These are phyloP conservation scores for Gasteruption jaculator DNA, from an alignment of 2,888 invertebrate species.

Conservation along the genomic window DNA sequence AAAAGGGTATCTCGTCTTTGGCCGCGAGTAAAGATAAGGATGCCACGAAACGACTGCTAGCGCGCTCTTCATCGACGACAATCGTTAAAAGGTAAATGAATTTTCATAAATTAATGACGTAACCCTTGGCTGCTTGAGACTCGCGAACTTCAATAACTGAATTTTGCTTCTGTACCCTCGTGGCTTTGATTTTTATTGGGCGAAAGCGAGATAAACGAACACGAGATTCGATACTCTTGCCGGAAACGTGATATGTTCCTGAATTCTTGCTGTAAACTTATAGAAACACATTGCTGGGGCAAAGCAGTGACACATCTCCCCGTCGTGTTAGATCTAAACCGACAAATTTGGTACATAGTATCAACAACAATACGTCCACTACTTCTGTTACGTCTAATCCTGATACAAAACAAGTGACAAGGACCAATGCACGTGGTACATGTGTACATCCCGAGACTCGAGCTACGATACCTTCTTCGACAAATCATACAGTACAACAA, in stretches of 20 bases:
- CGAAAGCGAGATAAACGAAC: too few relatives aligned
- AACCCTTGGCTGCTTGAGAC: too few relatives aligned
- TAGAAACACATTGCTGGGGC: constrained; percentile 43
- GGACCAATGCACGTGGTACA: constrained; percentile 38
- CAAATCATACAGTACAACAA: constrained; percentile 35
- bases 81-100: constrained; percentile 45
- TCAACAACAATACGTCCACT: constrained; percentile 26
- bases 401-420: constrained; percentile 40
- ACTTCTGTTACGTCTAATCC: constrained; percentile 32
- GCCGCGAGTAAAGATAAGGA: constrained; percentile 40
- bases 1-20: constrained; percentile 36
- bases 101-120: too few relatives aligned
- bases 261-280: constrained; percentile 27
- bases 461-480: constrained; percentile 33
- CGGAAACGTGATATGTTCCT: too few relatives aligned
- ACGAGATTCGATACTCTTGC: too few relatives aligned
- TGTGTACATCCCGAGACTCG: constrained; percentile 22
- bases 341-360: constrained; percentile 34
- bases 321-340: constrained; percentile 41
- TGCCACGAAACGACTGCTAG: constrained; percentile 39
- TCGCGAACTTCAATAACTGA: too few relatives aligned
- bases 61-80: constrained; percentile 40
- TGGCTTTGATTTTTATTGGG: too few relatives aligned
- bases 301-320: constrained; percentile 38
- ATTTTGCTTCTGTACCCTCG: too few relatives aligned